A percentile compares a stretch with the other conserved stretches of the same genome.
Conservation (phyloP, 1,140 invertebrate species). For the Plectus sambesii region DNA sequence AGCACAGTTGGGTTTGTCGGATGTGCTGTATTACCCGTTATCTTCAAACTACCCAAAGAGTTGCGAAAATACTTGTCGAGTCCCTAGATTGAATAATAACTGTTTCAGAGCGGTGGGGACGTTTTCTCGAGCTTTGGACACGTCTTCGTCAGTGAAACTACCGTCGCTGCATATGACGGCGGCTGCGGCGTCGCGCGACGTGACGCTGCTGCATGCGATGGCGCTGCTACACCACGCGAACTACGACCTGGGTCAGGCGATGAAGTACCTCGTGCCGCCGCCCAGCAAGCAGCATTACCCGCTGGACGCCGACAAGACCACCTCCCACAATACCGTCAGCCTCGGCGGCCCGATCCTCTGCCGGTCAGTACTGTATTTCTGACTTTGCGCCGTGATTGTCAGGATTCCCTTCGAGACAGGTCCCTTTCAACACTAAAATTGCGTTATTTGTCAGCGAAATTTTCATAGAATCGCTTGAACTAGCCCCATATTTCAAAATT, state of each 20-base stretch:
- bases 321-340: conserved; percentile 33
- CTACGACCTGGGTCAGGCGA: conserved; percentile 80
- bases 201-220: conserved; percentile 97
- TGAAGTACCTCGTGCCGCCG: conserved; percentile 81
- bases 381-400: too few relatives aligned
- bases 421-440: too few relatives aligned
- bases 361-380: too few relatives aligned
- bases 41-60: too few relatives aligned
- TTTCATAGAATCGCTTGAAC: too few relatives aligned
- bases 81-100: conserved; percentile 8
- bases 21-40: too few relatives aligned
- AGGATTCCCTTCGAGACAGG: too few relatives aligned
- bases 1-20: too few relatives aligned
- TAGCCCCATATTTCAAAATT: too few relatives aligned
- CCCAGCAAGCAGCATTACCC: conserved; percentile 46
- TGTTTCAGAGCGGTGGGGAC: conserved; percentile 78
- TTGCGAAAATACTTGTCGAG: not conserved
- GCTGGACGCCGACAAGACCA: conserved; percentile 31
- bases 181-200: conserved; percentile 90
- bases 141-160: conserved; percentile 91
- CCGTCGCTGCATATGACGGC: conserved; percentile 97
- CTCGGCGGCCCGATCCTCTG: conserved; percentile 79
- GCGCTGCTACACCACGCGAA: conserved; percentile 80
- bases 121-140: conserved; percentile 93
- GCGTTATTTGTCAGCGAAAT: too few relatives aligned